Conservation (phyloP, 35 echinoderm and acorn worm species). For the Chiridota heheva region DNA sequence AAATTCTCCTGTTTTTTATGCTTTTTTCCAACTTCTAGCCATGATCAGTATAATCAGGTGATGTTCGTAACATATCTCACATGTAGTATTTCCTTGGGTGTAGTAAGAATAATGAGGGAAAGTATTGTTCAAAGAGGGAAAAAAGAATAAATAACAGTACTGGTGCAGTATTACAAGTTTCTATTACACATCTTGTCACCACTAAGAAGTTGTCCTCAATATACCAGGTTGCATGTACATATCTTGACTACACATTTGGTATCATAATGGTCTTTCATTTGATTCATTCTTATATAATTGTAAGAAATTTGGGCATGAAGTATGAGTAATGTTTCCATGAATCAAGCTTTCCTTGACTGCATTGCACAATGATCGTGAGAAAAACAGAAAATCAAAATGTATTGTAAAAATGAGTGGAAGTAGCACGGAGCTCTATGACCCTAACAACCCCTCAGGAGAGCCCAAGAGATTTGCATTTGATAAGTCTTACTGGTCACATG, state of each 20-base stretch:
- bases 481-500: conserved; percentile 98
- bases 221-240: not conserved
- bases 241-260: not conserved
- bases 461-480: conserved; percentile 88
- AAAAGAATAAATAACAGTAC: no score
- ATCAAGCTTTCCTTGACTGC: conserved; percentile 50
- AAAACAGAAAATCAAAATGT: conserved; percentile 74
- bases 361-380: conserved; percentile 91
- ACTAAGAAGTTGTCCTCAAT: not conserved
- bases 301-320: not conserved
- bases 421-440: conserved; percentile 63
- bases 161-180: not conserved
- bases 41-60: no score
- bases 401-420: conserved; percentile 81
- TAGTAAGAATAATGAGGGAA: no score
- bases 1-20: no score
- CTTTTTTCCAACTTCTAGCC: no score
- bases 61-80: no score
- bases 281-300: not conserved
- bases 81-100: no score
- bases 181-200: not conserved
- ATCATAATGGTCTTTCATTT: not conserved
- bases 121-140: no score
- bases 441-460: conserved; percentile 36
- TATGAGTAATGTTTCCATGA: not conserved